Base-by-base conservation (phyloP, 2,888 invertebrate species). In the Idaea biselata region DNA sequence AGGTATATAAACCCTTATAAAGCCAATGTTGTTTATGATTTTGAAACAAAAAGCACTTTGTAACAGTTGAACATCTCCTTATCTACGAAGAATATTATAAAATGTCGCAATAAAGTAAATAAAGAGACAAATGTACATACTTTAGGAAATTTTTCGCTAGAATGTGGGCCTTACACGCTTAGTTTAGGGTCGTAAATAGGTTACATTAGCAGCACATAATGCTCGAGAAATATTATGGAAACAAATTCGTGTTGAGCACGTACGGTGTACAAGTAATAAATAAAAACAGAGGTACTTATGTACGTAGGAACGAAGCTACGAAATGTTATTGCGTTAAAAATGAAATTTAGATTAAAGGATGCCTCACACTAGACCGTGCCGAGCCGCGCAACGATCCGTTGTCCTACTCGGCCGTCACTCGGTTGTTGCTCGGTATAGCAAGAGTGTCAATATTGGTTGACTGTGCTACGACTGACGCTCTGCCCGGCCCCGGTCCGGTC, bases 221-320 rank as follows among this genome's bases (percentile, higher is more conserved):
- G 79, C 78, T 79, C 76, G 82, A 85, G 88, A 89, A 91, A 91
- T 91, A 91, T 91, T 91, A 91, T 90, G 91, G 88, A 89, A 91
- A 91, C 91, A 91, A 91, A 91, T 91, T 91, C 88, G 84, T 81
- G 87, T 85, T 87, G 89, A 89, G 89, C 91, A 90, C 91, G 91
- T 91, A 87, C 86, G 82, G 83, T 83, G 88, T 82, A 84, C 84
- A 81, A 87, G 90, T 89, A 89, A 90, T 91, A 91, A 91, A 91
- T 91, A 90, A 88, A 79, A 84, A 82, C 79, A 87, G 82, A 81
- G 44, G 11, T 44, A 44, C 44, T 44, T 14, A 44, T 44, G 14
- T 78, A 80, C 72, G 73, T 79, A 73, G 78, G 79, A 79, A 81
- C 81, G 79, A 78, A 78, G 76, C 86, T 82, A 77, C 82, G 81